Conservation (phyloP, 2,113 vertebrate genomes). For the Kryptolebias marmoratus region DNA sequence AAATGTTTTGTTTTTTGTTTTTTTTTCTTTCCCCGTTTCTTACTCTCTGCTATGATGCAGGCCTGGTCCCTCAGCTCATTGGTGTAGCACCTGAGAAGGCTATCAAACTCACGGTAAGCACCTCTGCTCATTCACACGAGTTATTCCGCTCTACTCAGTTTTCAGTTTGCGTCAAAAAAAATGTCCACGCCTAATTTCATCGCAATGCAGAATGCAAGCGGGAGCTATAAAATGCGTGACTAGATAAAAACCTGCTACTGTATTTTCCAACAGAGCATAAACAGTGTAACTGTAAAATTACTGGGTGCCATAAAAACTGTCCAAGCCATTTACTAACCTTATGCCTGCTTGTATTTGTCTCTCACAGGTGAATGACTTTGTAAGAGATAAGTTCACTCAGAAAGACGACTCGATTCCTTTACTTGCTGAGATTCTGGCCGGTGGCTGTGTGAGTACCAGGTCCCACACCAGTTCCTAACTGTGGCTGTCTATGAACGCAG, state of each 20-base stretch:
- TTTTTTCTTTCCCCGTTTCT: conserved; percentile 6
- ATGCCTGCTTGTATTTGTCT: conserved; percentile 10
- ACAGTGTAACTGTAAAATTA: background rate
- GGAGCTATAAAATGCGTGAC: no score
- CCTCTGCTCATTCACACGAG: background rate
- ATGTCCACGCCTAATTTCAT: no score
- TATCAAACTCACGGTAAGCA: conserved; percentile 97
- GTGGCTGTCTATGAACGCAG: conserved; percentile 1
- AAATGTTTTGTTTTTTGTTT: background rate
- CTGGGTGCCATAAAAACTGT: background rate
- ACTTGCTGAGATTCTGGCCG: conserved; percentile 89
- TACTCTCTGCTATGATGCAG: conserved; percentile 67
- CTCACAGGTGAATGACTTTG: conserved; percentile 94
- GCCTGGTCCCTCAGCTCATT: conserved; percentile 96
- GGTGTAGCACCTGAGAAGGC: conserved; percentile 99
- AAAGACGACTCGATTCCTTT: conserved; percentile 89
- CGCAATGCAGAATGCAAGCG: no score
- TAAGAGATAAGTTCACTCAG: conserved; percentile 93
- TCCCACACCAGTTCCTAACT: background rate
- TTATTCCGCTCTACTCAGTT: background rate
- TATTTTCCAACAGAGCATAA: no score
- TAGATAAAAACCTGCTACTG: no score
- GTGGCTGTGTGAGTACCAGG: conserved; percentile 91
- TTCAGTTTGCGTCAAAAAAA: background rate
- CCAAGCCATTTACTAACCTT: background rate